A percentile compares a stretch with the other conserved stretches of the same genome.
phyloP scores from a whole-genome alignment of 2,888 invertebrate genomes.

The Calephelis perditalis region DNA sequence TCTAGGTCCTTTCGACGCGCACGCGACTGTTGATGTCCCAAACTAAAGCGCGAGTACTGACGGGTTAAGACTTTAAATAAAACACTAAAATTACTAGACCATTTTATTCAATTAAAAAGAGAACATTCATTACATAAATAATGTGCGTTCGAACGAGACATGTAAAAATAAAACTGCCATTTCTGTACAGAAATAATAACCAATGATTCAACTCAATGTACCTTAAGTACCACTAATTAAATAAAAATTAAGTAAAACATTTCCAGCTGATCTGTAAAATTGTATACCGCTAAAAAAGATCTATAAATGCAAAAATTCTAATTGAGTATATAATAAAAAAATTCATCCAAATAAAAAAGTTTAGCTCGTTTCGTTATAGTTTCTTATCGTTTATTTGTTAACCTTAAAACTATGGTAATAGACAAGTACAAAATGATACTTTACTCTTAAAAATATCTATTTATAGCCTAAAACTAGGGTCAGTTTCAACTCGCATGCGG shows the following conservation, averaged over 20 bases:
- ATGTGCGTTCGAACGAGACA: slow-evolving; percentile 67
- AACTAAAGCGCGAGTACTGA: too few relatives aligned
- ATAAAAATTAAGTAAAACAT: slow-evolving; percentile 40
- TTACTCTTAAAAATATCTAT: slow-evolving; percentile 67
- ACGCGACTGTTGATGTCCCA: too few relatives aligned
- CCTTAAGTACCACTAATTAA: slow-evolving; percentile 65
- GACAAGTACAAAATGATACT: slow-evolving; percentile 78
- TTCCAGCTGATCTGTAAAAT: slow-evolving; percentile 52
- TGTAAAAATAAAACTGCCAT: slow-evolving; percentile 47
- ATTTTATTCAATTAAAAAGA: slow-evolving; percentile 71
- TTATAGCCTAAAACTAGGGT: slow-evolving; percentile 71
- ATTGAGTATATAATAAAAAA: slow-evolving; percentile 72
- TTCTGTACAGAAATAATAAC: slow-evolving; percentile 46
- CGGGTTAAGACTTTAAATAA: slow-evolving; percentile 25
- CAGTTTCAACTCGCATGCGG: slow-evolving; percentile 68
- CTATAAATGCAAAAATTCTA: slow-evolving; percentile 74
- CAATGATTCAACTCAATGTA: slow-evolving; percentile 54
- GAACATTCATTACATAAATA: slow-evolving; percentile 70
- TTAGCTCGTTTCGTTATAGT: slow-evolving; percentile 71
- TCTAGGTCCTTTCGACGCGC: too few relatives aligned
- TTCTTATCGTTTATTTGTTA: slow-evolving; percentile 70
- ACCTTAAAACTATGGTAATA: slow-evolving; percentile 73
- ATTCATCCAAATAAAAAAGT: slow-evolving; percentile 66
- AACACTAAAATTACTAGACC: slow-evolving; percentile 53
- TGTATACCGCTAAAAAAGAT: slow-evolving; percentile 73